Evolutionary conservation across 2,797 vertebrate genomes (phyloP).

Genomic region (Yasuhikotakia modesta): DNA sequence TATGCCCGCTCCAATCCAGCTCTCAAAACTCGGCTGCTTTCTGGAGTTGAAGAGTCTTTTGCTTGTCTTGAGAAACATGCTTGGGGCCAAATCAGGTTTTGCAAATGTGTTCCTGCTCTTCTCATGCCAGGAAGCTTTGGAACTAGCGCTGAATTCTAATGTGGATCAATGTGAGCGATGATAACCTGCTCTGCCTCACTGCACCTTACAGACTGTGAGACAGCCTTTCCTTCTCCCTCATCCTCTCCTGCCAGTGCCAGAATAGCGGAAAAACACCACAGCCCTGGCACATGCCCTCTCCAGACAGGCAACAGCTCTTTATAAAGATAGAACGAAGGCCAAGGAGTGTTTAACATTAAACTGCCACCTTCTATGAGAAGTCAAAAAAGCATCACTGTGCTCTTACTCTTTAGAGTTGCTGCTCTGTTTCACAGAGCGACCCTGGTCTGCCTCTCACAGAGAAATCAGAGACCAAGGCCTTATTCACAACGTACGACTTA

Average conservation of each 20-base stretch:
- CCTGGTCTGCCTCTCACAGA: slow-evolving; percentile 25
- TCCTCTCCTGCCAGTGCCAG: slow-evolving; percentile 29
- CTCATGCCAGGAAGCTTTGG: slow-evolving; percentile 48
- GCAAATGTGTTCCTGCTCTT: slow-evolving; percentile 37
- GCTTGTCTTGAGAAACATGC: slow-evolving; percentile 23
- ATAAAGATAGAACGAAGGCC: slow-evolving; percentile 36
- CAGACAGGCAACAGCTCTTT: slow-evolving; percentile 47
- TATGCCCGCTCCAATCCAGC: slow-evolving; percentile 30
- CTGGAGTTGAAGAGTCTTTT: slow-evolving; percentile 27
- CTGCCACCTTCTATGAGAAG: slow-evolving; percentile 27
- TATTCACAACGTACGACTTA: not conserved
- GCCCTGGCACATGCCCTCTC: slow-evolving; percentile 35
- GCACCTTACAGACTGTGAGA: slow-evolving; percentile 46
- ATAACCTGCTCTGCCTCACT: slow-evolving; percentile 47
- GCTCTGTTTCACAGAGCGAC: not conserved
- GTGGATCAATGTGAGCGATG: slow-evolving; percentile 45
- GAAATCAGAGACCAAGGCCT: slow-evolving; percentile 12
- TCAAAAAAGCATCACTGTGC: slow-evolving; percentile 25
- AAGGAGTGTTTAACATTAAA: slow-evolving; percentile 49
- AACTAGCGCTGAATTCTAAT: slow-evolving; percentile 51
- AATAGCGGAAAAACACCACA: slow-evolving; percentile 37
- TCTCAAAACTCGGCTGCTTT: slow-evolving; percentile 29
- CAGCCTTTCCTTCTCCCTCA: slow-evolving; percentile 29
- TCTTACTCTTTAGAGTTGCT: slow-evolving; percentile 2
- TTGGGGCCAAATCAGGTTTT: slow-evolving; percentile 48